Base-by-base conservation (phyloP, 2,888 invertebrate genomes). In the Calephelis perditalis region DNA sequence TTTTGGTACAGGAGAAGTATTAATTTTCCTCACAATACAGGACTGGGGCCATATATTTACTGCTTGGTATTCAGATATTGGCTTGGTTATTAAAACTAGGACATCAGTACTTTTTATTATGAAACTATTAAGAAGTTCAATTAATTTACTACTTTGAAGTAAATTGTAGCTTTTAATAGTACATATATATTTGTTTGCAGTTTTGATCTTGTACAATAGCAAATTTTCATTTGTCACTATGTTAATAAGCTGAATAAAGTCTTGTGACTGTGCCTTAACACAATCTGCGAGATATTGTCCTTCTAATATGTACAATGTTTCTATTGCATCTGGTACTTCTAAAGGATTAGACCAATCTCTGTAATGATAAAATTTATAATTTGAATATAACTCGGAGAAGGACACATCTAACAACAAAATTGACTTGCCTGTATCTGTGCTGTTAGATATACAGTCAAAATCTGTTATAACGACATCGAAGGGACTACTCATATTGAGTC, bases 51-150 rank as follows among this genome's bases (percentile, higher is more conserved):
- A 63, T 7, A 66, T 49, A 47, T 74, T 74, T 44, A 71, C 68
- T 47, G 79, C 73, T 68, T 84, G 82, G 70, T 84, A 90, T 63
- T 87, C 86, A n/a, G 79, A 72, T 8, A 87, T 68, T 37, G 91
- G 79, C 64, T 86, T 84, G 10, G 81, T 83, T 64, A 85, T 71
- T 64, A 90, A 71, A 47, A 80, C 68, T 60, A 88, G 65, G 45
- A 89, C 75, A 73, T 84, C 74, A 46, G 65, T 71, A 64, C 84
- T 79, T n/a, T 66, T 61, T 60, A 59, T 61, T 35, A 89, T 66
- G 63, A 80, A 80, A 35, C 75, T 74, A 65, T 76, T 77, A 40
- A 90, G 62, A 54, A 86, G 66, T 60, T 84, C 77, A 11, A 87
- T 74, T 62, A 90, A 81, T 71, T 87, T 86, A 69, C 81, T 83